Conservation (phyloP, 2,113 vertebrate species). For the Alexandromys fortis region DNA sequence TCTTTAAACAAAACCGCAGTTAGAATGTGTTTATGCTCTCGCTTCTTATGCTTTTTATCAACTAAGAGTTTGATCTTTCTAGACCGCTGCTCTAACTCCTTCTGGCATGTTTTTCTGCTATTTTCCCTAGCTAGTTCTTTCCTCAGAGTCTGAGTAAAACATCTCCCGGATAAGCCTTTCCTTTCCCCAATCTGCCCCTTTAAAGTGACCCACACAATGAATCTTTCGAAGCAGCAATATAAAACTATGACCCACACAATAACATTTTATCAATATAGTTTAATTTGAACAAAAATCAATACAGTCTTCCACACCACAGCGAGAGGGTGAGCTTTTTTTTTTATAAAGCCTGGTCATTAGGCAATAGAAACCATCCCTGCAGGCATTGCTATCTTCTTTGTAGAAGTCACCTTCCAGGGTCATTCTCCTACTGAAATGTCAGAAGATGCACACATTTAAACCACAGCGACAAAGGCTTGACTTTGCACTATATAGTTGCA, state of each 20-base stretch:
- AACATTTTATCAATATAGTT: conserved; percentile 13
- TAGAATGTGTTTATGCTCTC: background rate
- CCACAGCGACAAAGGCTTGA: background rate
- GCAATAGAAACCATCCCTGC: background rate
- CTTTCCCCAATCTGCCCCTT: background rate
- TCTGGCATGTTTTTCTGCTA: background rate
- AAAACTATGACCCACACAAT: background rate
- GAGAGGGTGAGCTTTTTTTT: background rate
- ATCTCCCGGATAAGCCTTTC: background rate
- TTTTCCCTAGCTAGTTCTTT: background rate
- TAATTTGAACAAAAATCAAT: conserved; percentile 57
- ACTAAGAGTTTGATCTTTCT: background rate
- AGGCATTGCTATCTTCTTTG: background rate
- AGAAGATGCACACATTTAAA: background rate
- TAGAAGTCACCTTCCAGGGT: conserved; percentile 39
- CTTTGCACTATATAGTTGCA: background rate
- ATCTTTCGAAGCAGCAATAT: conserved; percentile 25
- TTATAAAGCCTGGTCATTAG: background rate
- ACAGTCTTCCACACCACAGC: background rate
- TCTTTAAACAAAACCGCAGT: background rate
- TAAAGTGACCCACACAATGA: conserved; percentile 30
- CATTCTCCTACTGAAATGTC: conserved; percentile 36
- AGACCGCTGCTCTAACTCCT: background rate
- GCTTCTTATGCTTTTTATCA: background rate
- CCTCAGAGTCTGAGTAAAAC: background rate